phyloP scores from a whole-genome alignment of 35 echinoderm and acorn worm species.

The Chiridota heheva region DNA sequence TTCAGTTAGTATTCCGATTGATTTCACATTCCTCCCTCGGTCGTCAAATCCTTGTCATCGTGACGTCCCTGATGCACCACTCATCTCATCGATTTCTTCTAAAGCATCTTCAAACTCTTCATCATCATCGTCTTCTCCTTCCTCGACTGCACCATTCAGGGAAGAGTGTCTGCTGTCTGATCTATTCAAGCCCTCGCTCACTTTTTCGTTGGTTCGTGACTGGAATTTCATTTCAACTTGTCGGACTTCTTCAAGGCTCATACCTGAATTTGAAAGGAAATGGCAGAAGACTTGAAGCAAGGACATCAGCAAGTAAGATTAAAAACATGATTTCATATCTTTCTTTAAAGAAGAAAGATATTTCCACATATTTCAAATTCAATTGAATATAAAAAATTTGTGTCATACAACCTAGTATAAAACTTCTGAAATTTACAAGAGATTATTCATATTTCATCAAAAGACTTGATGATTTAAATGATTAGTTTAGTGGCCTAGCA shows the following conservation, averaged over 20 bases:
- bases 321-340: too few relatives aligned
- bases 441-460: too few relatives aligned
- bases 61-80: slow-evolving; percentile 50
- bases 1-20: too few relatives aligned
- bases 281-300: not conserved
- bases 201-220: slow-evolving; percentile 80
- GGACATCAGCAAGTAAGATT: not conserved
- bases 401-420: too few relatives aligned
- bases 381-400: too few relatives aligned
- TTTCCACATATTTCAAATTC: too few relatives aligned
- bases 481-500: too few relatives aligned
- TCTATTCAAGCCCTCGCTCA: slow-evolving; percentile 60
- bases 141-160: slow-evolving; percentile 14
- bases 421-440: too few relatives aligned
- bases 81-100: slow-evolving; percentile 62
- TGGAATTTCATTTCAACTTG: slow-evolving; percentile 78
- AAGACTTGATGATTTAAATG: too few relatives aligned
- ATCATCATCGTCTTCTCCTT: slow-evolving; percentile 17
- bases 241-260: slow-evolving; percentile 84
- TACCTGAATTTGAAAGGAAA: slow-evolving; percentile 54
- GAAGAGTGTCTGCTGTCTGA: slow-evolving; percentile 37
- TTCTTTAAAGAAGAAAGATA: too few relatives aligned
- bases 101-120: slow-evolving; percentile 60
- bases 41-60: too few relatives aligned
- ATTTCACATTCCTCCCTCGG: too few relatives aligned